A percentile compares a stretch with the other conserved stretches of the same genome.
These are phyloP conservation scores for Acipenser ruthenus DNA, from an alignment of 2,797 vertebrate genomes.

Conservation along the genomic window DNA sequence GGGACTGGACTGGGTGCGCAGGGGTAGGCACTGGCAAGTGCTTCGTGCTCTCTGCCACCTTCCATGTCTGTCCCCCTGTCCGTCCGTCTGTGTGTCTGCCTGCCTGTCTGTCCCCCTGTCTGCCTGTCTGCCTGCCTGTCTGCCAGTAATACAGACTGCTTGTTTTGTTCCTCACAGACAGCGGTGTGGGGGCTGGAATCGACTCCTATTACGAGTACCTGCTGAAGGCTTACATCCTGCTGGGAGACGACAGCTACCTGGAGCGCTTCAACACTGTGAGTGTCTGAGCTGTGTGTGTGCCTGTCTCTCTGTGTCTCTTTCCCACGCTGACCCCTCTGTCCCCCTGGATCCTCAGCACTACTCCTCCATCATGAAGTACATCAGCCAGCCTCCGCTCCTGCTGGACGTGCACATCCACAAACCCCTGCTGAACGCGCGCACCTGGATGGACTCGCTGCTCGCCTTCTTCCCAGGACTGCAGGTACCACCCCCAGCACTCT, in stretches of 20 bases:
- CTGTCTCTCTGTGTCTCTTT: conserved; percentile 10
- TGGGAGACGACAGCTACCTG: conserved; percentile 92
- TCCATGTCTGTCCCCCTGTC: not conserved
- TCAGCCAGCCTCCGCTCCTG: conserved; percentile 92
- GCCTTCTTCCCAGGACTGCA: conserved; percentile 96
- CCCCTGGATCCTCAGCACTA: conserved; percentile 69
- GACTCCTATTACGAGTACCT: conserved; percentile 98
- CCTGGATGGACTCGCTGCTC: conserved; percentile 96
- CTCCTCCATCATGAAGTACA: conserved; percentile 97
- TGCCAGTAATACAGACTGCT: not conserved
- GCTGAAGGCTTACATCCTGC: conserved; percentile 91
- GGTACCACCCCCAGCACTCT: conserved; percentile 49
- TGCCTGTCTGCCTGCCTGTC: not conserved
- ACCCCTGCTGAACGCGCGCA: conserved; percentile 89
- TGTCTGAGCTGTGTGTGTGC: conserved; percentile 9
- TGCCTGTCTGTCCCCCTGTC: not conserved
- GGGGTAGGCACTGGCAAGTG: not conserved
- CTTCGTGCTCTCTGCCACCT: not conserved
- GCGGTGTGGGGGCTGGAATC: conserved; percentile 96
- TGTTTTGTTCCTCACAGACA: conserved; percentile 58
- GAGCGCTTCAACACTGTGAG: conserved; percentile 96
- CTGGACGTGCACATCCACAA: conserved; percentile 97
- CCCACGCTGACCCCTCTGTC: not conserved
- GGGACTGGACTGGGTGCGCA: not conserved
- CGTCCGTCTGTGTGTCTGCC: too few species aligned